Conservation (phyloP, 2,797 vertebrate genomes). For the Sus cebifrons region DNA sequence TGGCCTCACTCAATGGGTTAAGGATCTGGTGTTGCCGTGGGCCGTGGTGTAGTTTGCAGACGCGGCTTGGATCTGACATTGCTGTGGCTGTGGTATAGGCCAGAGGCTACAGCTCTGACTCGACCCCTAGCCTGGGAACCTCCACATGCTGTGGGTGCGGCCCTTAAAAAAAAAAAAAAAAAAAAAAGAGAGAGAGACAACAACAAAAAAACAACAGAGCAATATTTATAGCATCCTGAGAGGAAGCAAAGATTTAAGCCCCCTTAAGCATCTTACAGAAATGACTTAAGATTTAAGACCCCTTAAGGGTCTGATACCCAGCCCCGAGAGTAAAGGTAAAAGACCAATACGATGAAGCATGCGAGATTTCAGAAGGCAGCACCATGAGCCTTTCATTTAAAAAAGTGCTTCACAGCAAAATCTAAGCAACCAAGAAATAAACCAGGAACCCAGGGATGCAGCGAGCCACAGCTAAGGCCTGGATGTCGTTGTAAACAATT, state of each 20-base stretch:
- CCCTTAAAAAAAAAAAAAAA: too few species aligned
- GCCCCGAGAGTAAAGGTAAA: not conserved
- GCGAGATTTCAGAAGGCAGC: not conserved
- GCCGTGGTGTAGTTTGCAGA: too few species aligned
- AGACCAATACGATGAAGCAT: not conserved
- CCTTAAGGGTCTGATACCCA: not conserved
- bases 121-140: too few species aligned
- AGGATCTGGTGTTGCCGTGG: too few species aligned
- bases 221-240: not conserved
- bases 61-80: too few species aligned
- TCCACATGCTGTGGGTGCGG: too few species aligned
- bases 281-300: not conserved
- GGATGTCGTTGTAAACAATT: accelerated
- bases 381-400: not conserved
- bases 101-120: too few species aligned
- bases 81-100: too few species aligned
- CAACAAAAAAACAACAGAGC: not conserved
- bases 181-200: too few species aligned
- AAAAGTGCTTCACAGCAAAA: not conserved
- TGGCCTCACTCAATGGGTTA: too few species aligned
- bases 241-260: not conserved
- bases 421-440: not conserved
- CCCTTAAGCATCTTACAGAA: too few species aligned
- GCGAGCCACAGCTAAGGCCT: not conserved
- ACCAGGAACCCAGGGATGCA: not conserved